Conservation (phyloP, 2,797 vertebrate species). For the Remorina albescens region DNA sequence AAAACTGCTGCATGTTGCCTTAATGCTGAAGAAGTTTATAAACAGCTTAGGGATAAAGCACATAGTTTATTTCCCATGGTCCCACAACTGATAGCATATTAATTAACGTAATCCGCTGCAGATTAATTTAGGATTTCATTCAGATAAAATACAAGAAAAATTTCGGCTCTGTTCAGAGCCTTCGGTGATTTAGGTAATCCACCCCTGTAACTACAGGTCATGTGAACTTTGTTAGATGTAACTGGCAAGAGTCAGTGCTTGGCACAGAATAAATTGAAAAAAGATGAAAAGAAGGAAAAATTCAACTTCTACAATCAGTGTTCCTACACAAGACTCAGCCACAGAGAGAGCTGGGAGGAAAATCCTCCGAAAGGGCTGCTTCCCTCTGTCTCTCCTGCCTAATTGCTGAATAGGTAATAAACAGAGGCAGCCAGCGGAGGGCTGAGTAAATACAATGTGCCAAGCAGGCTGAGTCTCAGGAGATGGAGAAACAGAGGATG, state of each 20-base stretch:
- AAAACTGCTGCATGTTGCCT: conserved; percentile 34
- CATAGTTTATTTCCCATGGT: conserved; percentile 64
- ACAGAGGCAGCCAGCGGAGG: conserved; percentile 54
- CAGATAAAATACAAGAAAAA: conserved; percentile 55
- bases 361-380: conserved; percentile 41
- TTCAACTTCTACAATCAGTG: too few species aligned
- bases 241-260: conserved; percentile 17
- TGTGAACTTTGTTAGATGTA: conserved; percentile 38
- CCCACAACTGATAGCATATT: conserved; percentile 57
- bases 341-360: conserved; percentile 41
- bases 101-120: conserved; percentile 72
- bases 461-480: conserved; percentile 46
- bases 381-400: conserved; percentile 43
- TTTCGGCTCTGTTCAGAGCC: conserved; percentile 20
- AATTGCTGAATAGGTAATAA: conserved; percentile 56
- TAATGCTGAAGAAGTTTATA: conserved; percentile 46
- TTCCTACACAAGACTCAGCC: conserved; percentile 45
- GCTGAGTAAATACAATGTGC: conserved; percentile 63
- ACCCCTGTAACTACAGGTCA: conserved; percentile 25
- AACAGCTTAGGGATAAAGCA: conserved; percentile 63
- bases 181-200: conserved; percentile 35
- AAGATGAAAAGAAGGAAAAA: conserved; percentile 34
- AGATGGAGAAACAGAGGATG: conserved; percentile 17
- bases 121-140: conserved; percentile 49
- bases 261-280: conserved; percentile 35